Evolutionary conservation across 2,113 vertebrate genomes (phyloP), one percentile per base, ranked within the genome.

Genomic region (Labeo rohita): DNA sequence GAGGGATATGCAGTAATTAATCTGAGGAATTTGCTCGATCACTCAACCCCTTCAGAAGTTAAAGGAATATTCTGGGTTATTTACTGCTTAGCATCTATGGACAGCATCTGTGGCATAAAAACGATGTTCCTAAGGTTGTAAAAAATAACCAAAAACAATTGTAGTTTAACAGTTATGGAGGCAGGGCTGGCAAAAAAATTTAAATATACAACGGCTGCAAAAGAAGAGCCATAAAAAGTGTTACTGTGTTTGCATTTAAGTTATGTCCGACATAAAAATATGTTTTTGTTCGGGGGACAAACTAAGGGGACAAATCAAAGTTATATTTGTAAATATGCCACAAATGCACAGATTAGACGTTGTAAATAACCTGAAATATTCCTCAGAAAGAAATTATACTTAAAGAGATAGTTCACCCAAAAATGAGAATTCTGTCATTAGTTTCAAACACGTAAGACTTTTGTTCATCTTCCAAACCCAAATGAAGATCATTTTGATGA

Each of bases 1-100:
- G 65, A 47, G 74, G 65, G 75, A 70, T 16, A 12, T 78, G 15
- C 36, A 36, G 56, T 45, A 63, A 78, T 78, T 43, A 54, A 72
- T 59, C 7, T 13, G 63, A 79, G 18, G 21, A 83, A 72, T 43
- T 36, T 61, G 16, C 63, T 47, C 4, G 3, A 63, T 78, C 23
- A 63, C 47, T 50, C 39, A 72, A 72, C 21, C 16, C 2, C 18
- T 11, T 34, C 2, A 79, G 23, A 66, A 23, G 13, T 36, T 50
- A 63, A 45, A 63, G 78, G 54, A 65, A 63, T 47, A 63, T 63
- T 21, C 18, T 10, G 39, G 56, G 78, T 80, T 56, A 63, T 61
- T 80, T 45, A 63, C 54, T 36, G 39, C n/a, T 8, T 36, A 56
- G 10, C 36, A 54, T 77, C 50, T 77, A 54, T 36, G 39, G 16